Evolutionary conservation across 2,888 invertebrate genomes (phyloP).

Genomic region (Rotaria magnacalcarata): DNA sequence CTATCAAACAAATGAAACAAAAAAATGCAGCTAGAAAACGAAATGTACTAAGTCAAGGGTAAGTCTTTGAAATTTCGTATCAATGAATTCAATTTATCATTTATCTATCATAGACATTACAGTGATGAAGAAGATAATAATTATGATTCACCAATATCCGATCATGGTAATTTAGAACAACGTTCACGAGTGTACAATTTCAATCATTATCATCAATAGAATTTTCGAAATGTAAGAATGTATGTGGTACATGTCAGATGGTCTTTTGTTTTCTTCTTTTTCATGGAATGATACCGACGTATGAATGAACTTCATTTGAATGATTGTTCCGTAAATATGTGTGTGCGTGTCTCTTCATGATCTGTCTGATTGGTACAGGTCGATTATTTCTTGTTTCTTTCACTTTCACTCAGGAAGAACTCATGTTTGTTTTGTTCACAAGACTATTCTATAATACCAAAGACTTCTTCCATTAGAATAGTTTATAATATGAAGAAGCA

Average conservation of each 20-base stretch:
- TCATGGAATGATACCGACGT: background rate
- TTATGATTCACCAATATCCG: background rate
- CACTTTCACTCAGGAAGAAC: background rate
- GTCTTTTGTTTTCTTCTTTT: background rate
- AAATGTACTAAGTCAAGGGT: background rate
- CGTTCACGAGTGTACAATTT: background rate
- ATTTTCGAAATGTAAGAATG: too few relatives aligned
- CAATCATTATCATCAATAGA: background rate
- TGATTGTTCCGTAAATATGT: background rate
- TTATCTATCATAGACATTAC: background rate
- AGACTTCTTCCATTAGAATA: background rate
- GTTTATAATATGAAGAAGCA: background rate
- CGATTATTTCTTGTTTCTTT: background rate
- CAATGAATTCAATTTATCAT: too few relatives aligned
- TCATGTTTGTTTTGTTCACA: background rate
- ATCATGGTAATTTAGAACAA: background rate
- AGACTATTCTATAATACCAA: background rate
- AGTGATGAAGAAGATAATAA: background rate
- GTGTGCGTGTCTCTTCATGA: background rate
- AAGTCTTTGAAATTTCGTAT: too few relatives aligned
- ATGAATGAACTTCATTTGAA: constrained; percentile 5
- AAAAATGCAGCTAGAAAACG: constrained; percentile 29
- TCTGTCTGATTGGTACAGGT: background rate
- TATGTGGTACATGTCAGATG: background rate
- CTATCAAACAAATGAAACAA: constrained; percentile 18